Base-by-base conservation (phyloP, 1,140 invertebrate species). In the Pissodes strobi region DNA sequence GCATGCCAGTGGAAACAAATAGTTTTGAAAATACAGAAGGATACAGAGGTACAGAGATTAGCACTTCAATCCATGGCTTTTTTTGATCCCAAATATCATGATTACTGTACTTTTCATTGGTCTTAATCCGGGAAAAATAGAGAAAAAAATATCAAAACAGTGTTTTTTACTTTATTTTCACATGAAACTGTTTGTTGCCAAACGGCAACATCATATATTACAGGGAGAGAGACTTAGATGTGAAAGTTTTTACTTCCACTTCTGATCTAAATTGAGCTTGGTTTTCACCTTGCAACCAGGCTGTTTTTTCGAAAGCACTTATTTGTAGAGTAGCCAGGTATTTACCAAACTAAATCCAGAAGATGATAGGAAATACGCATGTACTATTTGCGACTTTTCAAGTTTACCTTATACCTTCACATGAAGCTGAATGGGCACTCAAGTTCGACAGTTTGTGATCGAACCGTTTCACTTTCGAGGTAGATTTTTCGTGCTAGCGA, bases 401-500 rank as follows among this genome's bases (percentile, higher is more conserved):
- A n/a, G n/a, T n/a, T n/a, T n/a, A n/a, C 78, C 67, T 74, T 69
- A 70, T 82, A 80, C 43, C 76, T 71, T 9, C 75, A 76, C 57
- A 82, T 78, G 22, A 80, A 69, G 52, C 72, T 52, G 15, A 38
- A 25, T 23, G 56, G 57, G 41, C 63, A 68, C 2, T 59, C 43
- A 23, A 68, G 19, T 39, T 59, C 34, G 2, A 68, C 30, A n/a
- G 2, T 21, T 51, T 53, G 3, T 39, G 21, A 49, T 69, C 67
- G 25, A 38, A 67, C 13, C 67, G 6, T 64, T 45, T 56, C 4
- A 64, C 39, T 23, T n/a, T n/a, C n/a, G n/a, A n/a, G 4, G 17
- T 46, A 1, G 55, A 55, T n/a, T 41, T 22, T n/a, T n/a, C n/a
- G n/a, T n/a, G n/a, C n/a, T n/a, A n/a, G n/a, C n/a, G n/a, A n/a